phyloP scores from a whole-genome alignment of 2,797 vertebrate species.

The Basileuterus tristriatus region DNA sequence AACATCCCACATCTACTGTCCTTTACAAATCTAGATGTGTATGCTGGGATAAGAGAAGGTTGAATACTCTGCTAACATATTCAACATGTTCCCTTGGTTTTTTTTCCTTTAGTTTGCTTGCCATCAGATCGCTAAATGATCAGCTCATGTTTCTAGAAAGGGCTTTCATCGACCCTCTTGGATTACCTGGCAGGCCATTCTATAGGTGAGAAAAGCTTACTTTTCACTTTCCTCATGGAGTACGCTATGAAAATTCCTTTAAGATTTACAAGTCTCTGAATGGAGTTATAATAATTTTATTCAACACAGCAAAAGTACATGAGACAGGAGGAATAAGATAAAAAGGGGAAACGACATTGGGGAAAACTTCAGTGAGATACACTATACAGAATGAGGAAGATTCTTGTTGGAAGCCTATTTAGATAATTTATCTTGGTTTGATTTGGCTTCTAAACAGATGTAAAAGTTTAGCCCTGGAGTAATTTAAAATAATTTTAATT shows the following conservation, averaged over 20 bases:
- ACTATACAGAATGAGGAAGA: background rate
- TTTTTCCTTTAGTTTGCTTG: conserved; percentile 76
- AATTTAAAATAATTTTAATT: background rate
- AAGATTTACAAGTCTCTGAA: background rate
- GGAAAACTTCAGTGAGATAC: background rate
- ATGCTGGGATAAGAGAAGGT: background rate
- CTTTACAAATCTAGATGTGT: background rate
- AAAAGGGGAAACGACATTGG: background rate
- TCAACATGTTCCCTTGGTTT: background rate
- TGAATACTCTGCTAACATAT: background rate
- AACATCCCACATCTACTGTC: background rate
- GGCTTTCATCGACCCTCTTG: conserved; percentile 92
- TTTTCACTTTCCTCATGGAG: background rate
- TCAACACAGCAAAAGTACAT: background rate
- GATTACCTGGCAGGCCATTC: conserved; percentile 90
- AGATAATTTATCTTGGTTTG: background rate
- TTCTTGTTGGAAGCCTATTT: background rate
- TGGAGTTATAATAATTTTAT: background rate
- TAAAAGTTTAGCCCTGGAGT: background rate
- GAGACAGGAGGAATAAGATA: background rate
- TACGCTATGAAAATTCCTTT: background rate
- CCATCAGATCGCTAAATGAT: conserved; percentile 88
- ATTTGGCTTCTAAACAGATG: background rate
- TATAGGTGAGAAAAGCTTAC: conserved; percentile 82
- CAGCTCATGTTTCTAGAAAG: conserved; percentile 94